Evolutionary conservation across 1,140 invertebrate species (phyloP).

Genomic region (Heliothis subflexa): DNA sequence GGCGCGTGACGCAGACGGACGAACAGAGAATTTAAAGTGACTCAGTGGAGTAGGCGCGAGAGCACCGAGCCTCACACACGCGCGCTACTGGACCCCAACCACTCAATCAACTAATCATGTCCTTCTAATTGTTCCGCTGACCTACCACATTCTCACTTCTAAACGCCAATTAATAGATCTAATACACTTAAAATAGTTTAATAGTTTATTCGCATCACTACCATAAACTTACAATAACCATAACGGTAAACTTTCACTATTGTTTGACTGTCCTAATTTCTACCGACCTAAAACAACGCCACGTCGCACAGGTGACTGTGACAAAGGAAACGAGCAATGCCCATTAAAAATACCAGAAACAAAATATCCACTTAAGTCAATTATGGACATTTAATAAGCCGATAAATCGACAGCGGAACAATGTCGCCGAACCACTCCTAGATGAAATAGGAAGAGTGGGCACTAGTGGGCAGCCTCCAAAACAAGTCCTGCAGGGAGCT

Average conservation of each 20-base stretch:
- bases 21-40: slow-evolving; percentile 76
- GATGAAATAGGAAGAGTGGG: slow-evolving; percentile 57
- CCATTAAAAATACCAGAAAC: slow-evolving; percentile 45
- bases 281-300: slow-evolving; percentile 29
- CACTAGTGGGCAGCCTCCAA: slow-evolving; percentile 61
- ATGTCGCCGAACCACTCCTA: slow-evolving; percentile 51
- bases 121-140: slow-evolving; percentile 35
- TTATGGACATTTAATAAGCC: slow-evolving; percentile 57
- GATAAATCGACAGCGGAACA: slow-evolving; percentile 52
- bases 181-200: not conserved
- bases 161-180: not conserved
- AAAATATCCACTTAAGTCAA: slow-evolving; percentile 59
- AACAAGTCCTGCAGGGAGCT: slow-evolving; percentile 57
- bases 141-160: slow-evolving; percentile 13
- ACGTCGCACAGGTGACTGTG: slow-evolving; percentile 24
- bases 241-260: slow-evolving; percentile 42
- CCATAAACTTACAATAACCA: slow-evolving; percentile 11
- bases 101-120: slow-evolving; percentile 27
- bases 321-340: slow-evolving; percentile 34
- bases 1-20: slow-evolving; percentile 73
- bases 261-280: slow-evolving; percentile 38
- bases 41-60: slow-evolving; percentile 55
- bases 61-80: not conserved
- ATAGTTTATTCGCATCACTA: slow-evolving; percentile 22
- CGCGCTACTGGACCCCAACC: slow-evolving; percentile 5